phyloP scores from a whole-genome alignment of 2,797 vertebrate genomes.

The Peromyscus aztecus region DNA sequence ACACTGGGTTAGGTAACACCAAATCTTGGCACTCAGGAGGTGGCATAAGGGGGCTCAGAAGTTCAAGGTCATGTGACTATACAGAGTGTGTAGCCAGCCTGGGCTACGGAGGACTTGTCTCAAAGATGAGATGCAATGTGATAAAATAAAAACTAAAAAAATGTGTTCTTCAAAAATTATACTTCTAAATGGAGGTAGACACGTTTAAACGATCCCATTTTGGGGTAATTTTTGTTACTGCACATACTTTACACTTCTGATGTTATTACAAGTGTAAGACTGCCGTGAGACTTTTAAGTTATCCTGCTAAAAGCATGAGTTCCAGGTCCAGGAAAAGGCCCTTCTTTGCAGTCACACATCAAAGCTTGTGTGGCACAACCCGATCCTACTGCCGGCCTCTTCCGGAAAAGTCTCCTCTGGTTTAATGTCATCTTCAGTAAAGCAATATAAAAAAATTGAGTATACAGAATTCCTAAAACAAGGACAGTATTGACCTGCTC shows the following conservation, averaged over 20 bases:
- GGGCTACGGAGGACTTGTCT: neutral
- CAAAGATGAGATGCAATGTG: neutral
- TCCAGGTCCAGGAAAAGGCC: neutral
- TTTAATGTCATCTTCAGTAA: neutral
- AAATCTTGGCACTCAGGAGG: neutral
- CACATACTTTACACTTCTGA: slow-evolving; percentile 21
- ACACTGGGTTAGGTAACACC: neutral
- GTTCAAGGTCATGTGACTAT: neutral
- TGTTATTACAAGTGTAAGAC: neutral
- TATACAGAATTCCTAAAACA: neutral
- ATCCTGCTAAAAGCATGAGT: neutral
- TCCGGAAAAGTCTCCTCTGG: neutral
- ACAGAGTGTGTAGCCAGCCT: neutral
- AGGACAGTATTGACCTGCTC: neutral
- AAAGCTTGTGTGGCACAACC: neutral
- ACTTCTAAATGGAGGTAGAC: slow-evolving; percentile 34
- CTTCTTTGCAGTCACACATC: neutral
- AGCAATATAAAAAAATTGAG: neutral
- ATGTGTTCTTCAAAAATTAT: slow-evolving; percentile 39
- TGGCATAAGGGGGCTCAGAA: neutral
- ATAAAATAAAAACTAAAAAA: neutral
- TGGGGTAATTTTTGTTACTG: neutral
- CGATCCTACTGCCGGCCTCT: neutral
- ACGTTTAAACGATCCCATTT: neutral
- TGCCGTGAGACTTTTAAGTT: neutral